Evolutionary conservation across 1,140 invertebrate species (phyloP), one percentile per base, ranked within the genome.

Genomic region (Drosophila paulistorum): DNA sequence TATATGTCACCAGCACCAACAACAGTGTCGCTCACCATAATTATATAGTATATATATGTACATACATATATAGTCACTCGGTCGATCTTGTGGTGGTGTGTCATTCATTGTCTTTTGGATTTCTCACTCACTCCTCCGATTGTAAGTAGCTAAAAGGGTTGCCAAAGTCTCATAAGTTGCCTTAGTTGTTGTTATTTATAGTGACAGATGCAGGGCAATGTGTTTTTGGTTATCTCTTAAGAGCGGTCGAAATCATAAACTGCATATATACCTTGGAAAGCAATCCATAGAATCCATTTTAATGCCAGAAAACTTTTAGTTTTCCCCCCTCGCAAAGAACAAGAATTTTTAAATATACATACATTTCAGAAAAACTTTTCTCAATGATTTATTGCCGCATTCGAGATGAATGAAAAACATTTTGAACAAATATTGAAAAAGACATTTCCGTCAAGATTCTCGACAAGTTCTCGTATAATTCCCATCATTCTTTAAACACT

Each of bases 191-290:
- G 41, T 77, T 86, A 87, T 86, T 86, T 87, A 86, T 86, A 83
- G 83, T 75, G 76, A 83, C 83, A 86, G 77, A 86, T 86, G 84
- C 76, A 86, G 83, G 84, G 72, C 83, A 86, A 77, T 79, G 71
- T 71, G 74, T 86, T 77, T 55, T 51, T 39, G 23, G 45, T 45
- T 10, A n/a, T 35, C 51, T 35, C 51, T 17, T 5, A 51, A 51
- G 45, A 51, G 45, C 17, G 10, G 3, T 17, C 33, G 33, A 13
- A 33, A 23, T 58, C 55, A 41, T 61, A 59, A 63, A 64, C 55
- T 74, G 75, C 11, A 39, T 39, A 39, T 11, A 30, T 30, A 39
- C 66, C 75, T 78, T 60, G 35, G 39, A 68, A 67, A 55, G 69
- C 68, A 66, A 68, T 68, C 71, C 23, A 26, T 17, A 65, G 65